Base-by-base conservation (phyloP, 2,113 vertebrate genomes). In the Poeciliopsis retropinna region DNA sequence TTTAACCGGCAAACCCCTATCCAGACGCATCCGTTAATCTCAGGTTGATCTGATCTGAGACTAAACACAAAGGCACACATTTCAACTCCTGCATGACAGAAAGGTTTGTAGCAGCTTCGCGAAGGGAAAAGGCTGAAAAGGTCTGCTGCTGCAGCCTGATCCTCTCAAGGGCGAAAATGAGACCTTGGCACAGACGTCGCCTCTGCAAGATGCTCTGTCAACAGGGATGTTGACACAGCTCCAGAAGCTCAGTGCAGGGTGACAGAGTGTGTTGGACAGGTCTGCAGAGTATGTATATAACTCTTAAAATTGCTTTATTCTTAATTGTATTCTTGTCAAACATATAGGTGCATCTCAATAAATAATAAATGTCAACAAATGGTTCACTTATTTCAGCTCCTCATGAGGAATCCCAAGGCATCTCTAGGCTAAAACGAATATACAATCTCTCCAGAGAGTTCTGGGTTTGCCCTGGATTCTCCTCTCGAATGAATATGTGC, bases 201-300 rank as follows among this genome's bases (percentile, higher is more conserved):
- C 61, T 79, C 78, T 54, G 80, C 67, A 65, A 86, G 77, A 74
- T 81, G 63, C 74, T 64, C 72, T 44, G 86, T 87, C 89, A 87
- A 89, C 89, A 86, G 60, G 54, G 75, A 72, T 89, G 85, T 88
- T 91, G 89, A 91, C 89, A 84, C 83, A 87, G 73, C 67, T 87
- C 81, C 72, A 84, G 83, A 62, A 85, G 84, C 70, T 31, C 5
- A n/a, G 60, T n/a, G 32, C 65, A 64, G 47, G 0, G 28, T 14
- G 44, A 37, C 28, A 30, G 72, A 25, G 28, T 8, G 67, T 15
- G 64, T 0, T 25, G 51, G 25, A 57, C 22, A n/a, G 51, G 51
- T 57, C 10, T n/a, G 25, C 19, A 3, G 51, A n/a, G 22, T 57
- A 22, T 25, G 19, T 54, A 9, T n/a, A 57, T 9, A 57, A 57